Evolutionary conservation across 2,888 invertebrate genomes (phyloP), one percentile per base, ranked within the genome.

Genomic region (Melinaea marsaeus): DNA sequence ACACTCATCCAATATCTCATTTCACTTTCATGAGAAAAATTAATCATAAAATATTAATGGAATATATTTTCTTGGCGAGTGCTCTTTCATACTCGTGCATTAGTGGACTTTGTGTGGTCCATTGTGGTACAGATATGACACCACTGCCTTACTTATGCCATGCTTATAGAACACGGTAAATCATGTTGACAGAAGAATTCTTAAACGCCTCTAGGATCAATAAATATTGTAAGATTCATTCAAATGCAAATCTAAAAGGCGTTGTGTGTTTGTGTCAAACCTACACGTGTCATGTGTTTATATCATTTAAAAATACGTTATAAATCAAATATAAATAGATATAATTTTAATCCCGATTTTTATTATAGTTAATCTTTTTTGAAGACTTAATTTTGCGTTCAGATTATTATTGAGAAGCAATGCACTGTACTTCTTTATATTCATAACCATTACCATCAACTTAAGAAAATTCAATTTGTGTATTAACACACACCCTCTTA

Each of bases 61-160:
- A 51, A 9, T 51, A 51, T 32, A 32, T 51, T 42, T 42, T 6
- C 5, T 51, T 3, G 7, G 55, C 51, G 9, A 51, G 51, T 11
- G 51, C 51, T 4, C 32, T 32, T 51, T 22, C 22, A 1, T 72
- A 72, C 73, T 73, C 70, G 70, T 61, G 71, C 71, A 72, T 76
- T 76, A 75, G 71, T 69, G 63, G 66, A 71, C 67, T 74, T 75
- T 75, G 75, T 73, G 71, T 69, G 74, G 72, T 69, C 68, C 70
- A 76, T 78, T 78, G 78, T 78, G 67, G 60, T 71, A 63, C 70
- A 72, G 70, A 75, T 79, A 79, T 71, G 74, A 66, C 61, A 65
- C 70, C 69, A 67, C 69, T 69, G 65, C 55, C 64, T 72, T 69
- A 67, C 67, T 72, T 73, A 71, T 68, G 68, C 69, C 66, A 64